Base-by-base conservation (phyloP, 2,113 vertebrate species). In the Ctenodactylus gundi region DNA sequence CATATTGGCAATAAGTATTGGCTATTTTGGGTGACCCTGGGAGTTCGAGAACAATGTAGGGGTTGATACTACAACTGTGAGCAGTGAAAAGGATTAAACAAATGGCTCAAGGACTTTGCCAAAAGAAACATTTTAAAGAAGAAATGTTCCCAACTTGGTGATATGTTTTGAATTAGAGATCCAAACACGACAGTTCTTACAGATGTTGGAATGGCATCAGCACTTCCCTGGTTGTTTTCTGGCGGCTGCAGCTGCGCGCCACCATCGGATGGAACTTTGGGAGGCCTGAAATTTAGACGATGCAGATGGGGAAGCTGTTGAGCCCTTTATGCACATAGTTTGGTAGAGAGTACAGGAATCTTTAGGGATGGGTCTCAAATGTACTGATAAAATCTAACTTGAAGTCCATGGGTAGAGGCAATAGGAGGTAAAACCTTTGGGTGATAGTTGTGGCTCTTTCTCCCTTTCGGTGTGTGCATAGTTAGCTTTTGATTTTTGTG, bases 161-260 rank as follows among this genome's bases (percentile, higher is more conserved):
- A 78, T 91, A 53, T 64, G 57, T 75, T 97, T 95, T 83, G 84
- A 95, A 78, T 95, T 89, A 97, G 68, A 34, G 62, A 60, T 88
- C 55, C 49, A 93, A 81, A 85, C 68, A 91, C 64, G 91, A 77
- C 58, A 93, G 91, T 94, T 93, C 87, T 91, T 86, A 78, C 57
- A 92, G 94, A 94, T 94, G 90, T 89, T 86, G 75, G 51, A 75
- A 86, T 49, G 64, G 51, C 80, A 89, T 91, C 84, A 93, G 27
- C 36, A 78, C 53, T 93, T 94, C 84, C 36, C 44, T 83, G 87
- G 55, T 75, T 72, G 23, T 55, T 85, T 97, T 86, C 90, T 95
- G 31, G 31, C 91, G 81, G 53, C 39, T 60, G n/a, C 49, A 88
- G 67, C 65, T 92, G 58, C 85, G 72, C 39, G 65, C 81, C 53